A percentile compares a stretch with the other conserved stretches of the same genome.
Evolutionary conservation across 1,140 invertebrate genomes (phyloP).

Genomic region (Habropoda laboriosa): DNA sequence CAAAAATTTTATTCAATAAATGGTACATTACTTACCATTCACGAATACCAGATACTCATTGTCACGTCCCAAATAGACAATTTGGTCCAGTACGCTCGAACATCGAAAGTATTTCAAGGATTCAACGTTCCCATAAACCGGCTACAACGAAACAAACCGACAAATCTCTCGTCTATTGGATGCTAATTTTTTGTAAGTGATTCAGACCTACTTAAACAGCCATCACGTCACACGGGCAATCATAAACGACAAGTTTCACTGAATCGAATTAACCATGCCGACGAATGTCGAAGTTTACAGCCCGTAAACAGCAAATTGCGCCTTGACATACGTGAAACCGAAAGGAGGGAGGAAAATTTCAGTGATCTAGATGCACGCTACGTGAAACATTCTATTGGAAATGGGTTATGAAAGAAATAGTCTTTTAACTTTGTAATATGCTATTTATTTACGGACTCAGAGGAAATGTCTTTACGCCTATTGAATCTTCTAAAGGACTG

Average conservation of each 20-base stretch:
- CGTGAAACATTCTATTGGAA: no score
- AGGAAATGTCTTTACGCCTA: no score
- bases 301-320: background rate
- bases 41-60: no score
- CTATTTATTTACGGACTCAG: no score
- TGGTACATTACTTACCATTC: no score
- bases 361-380: background rate
- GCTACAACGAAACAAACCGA: background rate
- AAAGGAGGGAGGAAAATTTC: background rate
- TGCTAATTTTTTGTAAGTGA: background rate
- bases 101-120: no score
- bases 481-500: no score
- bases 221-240: background rate
- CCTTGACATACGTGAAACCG: background rate
- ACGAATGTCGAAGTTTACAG: slow-evolving; percentile 31
- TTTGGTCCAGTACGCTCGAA: no score
- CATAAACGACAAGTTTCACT: background rate
- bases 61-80: no score
- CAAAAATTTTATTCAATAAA: no score
- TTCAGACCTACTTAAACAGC: background rate
- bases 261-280: background rate
- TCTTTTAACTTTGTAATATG: no score
- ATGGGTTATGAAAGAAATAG: no score
- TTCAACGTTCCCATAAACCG: background rate
- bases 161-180: background rate